Evolutionary conservation across 2,888 invertebrate genomes (phyloP).

Genomic region (Dorcus hopei): DNA sequence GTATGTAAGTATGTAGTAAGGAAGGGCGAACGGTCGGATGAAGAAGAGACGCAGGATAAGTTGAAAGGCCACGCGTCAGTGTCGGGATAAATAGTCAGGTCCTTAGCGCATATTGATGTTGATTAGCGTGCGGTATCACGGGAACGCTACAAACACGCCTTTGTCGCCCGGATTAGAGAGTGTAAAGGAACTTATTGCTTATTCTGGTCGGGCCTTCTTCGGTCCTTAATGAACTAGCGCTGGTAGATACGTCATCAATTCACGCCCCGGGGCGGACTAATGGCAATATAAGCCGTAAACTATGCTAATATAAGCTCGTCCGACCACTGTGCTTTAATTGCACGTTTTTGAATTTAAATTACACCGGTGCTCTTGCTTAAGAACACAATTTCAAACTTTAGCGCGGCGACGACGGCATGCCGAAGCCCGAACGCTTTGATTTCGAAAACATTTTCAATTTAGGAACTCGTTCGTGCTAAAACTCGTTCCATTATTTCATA

Average conservation of each 20-base stretch:
- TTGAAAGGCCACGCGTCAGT: background rate
- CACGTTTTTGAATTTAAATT: conserved; percentile 28
- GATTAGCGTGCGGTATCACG: conserved; percentile 36
- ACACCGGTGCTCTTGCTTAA: conserved; percentile 8
- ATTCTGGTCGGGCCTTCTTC: conserved; percentile 37
- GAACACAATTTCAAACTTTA: conserved; percentile 1
- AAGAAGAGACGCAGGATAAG: background rate
- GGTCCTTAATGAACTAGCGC: conserved; percentile 10
- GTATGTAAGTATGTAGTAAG: conserved; percentile 8
- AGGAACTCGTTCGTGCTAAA: conserved; percentile 9
- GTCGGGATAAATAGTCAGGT: conserved; percentile 26
- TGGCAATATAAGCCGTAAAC: conserved; percentile 5
- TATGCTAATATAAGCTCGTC: conserved; percentile 36
- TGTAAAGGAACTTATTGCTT: conserved; percentile 40
- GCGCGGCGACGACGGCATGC: conserved; percentile 5
- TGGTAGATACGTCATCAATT: conserved; percentile 27
- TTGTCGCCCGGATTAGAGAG: conserved; percentile 37
- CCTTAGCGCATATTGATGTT: conserved; percentile 37
- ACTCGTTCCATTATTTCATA: no score
- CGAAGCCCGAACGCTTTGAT: conserved; percentile 12
- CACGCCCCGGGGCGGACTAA: conserved; percentile 31
- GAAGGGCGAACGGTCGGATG: conserved; percentile 7
- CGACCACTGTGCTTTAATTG: conserved; percentile 36
- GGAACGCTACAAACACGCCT: conserved; percentile 36
- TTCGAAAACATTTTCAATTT: conserved; percentile 20